Base-by-base conservation (phyloP, 2,797 vertebrate species). In the Ptychadena robeensis region DNA sequence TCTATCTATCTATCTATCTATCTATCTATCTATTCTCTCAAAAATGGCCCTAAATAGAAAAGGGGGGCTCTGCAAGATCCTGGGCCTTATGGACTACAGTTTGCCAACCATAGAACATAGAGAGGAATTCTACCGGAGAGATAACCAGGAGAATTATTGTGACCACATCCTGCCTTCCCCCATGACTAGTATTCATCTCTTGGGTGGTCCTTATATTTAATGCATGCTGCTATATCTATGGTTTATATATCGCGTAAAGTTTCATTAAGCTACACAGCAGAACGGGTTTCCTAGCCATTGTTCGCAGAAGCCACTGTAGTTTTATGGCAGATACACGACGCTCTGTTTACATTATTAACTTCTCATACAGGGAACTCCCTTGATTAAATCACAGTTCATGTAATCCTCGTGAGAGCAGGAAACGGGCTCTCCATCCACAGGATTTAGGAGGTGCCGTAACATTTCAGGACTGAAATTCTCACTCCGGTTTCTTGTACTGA, bases 371-470 rank as follows among this genome's bases (percentile, higher is more conserved):
- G 72, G 48, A 82, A 75, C 65, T 75, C 80, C 72, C 44, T 57
- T 75, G 72, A 82, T 82, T 82, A 75, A 75, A 75, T 75, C 65
- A 75, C 40, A 61, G 44, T 67, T 67, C 48, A 37, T 37, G 80
- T 68, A 82, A 61, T 82, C 61, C 40, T 32, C 34, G 71, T 75
- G 73, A 82, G 80, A 75, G 80, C 35, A 82, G 72, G 72, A 76
- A 82, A 74, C 25, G 30, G 40, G 32, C 71, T 68, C 44, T 59
- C 63, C 15, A 53, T 31, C 63, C 80, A 32, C 73, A 69, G 80
- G 72, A 82, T 82, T 64, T 75, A 61, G 72, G 65, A 69, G 72
- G 80, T 37, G 61, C 61, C 15, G n/a, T 32, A 32, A 59, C 44
- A 69, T 80, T 70, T 63, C 59, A 38, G 37, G 64, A 31, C 44